Evolutionary conservation across 2,888 invertebrate species (phyloP), one percentile per base, ranked within the genome.

Genomic region (Drosophila merina): DNA sequence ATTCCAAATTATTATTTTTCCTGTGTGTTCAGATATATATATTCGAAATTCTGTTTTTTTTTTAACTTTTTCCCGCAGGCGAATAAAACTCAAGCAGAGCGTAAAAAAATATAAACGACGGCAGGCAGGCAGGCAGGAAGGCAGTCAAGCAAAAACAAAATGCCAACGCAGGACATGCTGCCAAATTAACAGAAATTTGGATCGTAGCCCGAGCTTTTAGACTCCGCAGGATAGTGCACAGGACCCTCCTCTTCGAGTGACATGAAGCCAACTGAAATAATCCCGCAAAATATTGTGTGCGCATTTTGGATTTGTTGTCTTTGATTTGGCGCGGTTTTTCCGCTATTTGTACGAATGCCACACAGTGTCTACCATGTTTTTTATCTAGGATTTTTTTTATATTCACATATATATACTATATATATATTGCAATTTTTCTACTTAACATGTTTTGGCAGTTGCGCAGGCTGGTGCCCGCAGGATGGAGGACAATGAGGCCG

Each of bases 141-240:
- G 57, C 59, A 67, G 57, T 59, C 56, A 75, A 25, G 42, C 48
- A 60, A 56, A 67, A 73, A 71, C 63, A 71, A 73, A 66, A 73
- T 67, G 72, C 57, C 58, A 58, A 63, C 69, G 54, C 64, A 71
- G 74, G 40, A 70, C 69, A 72, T 62, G 78, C 76, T 85, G 87
- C 85, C 86, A 86, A 85, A 85, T 84, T 84, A 84, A 84, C 86
- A 83, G 74, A 76, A 76, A 76, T 80, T 79, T 79, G 80, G 79
- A 79, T 73, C 63, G 66, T 30, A 59, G 69, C 57, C 51, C 64
- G 47, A 75, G 72, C 40, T 67, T 67, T 70, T 62, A 26, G 63
- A 36, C 49, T 52, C 44, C 36, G 30, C 57, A 58, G 58, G 63
- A 71, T 64, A 72, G 58, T 73, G 56, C 40, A 48, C 42, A 33